Evolutionary conservation across 2,888 invertebrate genomes (phyloP).

Genomic region (Unio pictorum): DNA sequence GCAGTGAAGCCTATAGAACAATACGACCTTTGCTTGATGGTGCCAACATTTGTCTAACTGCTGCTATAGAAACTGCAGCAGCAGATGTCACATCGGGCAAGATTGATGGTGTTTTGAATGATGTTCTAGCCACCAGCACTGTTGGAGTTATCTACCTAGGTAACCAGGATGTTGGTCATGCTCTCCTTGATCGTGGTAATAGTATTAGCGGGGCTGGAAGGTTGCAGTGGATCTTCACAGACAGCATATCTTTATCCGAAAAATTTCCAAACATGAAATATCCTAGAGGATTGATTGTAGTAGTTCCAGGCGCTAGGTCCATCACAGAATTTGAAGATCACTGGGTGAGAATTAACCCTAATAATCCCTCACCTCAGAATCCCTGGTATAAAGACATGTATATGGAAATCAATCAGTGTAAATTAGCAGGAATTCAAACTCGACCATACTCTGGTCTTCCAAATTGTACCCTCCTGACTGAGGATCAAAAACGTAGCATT

Average conservation of each 20-base stretch:
- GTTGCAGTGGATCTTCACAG: constrained; percentile 66
- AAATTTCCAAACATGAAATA: constrained; percentile 41
- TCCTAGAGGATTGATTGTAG: constrained; percentile 56
- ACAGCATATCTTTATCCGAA: constrained; percentile 46
- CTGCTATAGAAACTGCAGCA: constrained; percentile 44
- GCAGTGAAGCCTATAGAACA: constrained; percentile 41
- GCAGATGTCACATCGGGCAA: constrained; percentile 24
- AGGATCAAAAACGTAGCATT: constrained; percentile 30
- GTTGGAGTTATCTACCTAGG: constrained; percentile 61
- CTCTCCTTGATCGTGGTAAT: constrained; percentile 40
- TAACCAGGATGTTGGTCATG: constrained; percentile 18
- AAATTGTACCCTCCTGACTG: constrained; percentile 22
- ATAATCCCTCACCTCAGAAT: constrained; percentile 50
- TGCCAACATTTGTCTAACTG: constrained; percentile 57
- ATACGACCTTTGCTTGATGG: constrained; percentile 43
- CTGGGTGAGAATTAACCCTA: constrained; percentile 60
- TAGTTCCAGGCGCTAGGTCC: constrained; percentile 53
- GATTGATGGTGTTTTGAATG: constrained; percentile 35
- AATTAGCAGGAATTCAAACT: constrained; percentile 36
- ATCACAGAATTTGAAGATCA: constrained; percentile 68
- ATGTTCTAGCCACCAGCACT: constrained; percentile 36
- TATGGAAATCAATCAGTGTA: constrained; percentile 52
- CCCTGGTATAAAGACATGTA: constrained; percentile 65
- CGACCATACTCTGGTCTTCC: constrained; percentile 11
- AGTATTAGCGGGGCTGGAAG: constrained; percentile 41